Percentiles rank a stretch among this genome's conserved stretches.
phyloP scores from a whole-genome alignment of 2,888 invertebrate species.

The Chrysodeixis includens region DNA sequence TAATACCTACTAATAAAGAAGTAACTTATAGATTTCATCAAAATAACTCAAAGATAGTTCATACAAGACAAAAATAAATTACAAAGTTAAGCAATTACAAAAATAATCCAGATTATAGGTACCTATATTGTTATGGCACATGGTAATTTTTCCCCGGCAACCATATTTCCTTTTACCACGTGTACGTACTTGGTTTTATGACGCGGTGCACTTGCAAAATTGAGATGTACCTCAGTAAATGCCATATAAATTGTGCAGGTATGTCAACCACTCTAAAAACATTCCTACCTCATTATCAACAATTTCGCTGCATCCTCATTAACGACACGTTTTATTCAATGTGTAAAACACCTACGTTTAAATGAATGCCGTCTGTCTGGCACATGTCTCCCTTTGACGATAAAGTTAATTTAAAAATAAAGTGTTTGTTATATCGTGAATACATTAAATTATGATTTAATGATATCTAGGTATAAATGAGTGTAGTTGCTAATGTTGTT shows the following conservation, averaged over 20 bases:
- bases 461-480: too few relatives aligned
- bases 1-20: too few relatives aligned
- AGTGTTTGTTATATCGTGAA: background rate
- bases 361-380: background rate
- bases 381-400: background rate
- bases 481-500: too few relatives aligned
- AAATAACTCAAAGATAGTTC: too few relatives aligned
- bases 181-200: background rate
- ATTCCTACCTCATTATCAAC: conserved; percentile 28
- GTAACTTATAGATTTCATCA: too few relatives aligned
- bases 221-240: background rate
- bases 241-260: conserved; percentile 20
- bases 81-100: too few relatives aligned
- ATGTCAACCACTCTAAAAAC: conserved; percentile 31
- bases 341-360: conserved; percentile 29
- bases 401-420: background rate
- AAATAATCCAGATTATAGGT: too few relatives aligned
- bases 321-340: conserved; percentile 29
- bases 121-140: too few relatives aligned
- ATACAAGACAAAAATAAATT: too few relatives aligned
- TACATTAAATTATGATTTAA: too few relatives aligned
- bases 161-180: too few relatives aligned
- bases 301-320: conserved; percentile 45
- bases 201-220: background rate
- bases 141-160: too few relatives aligned